Percentiles rank a stretch among this genome's conserved stretches.
Conservation (phyloP, 2,113 vertebrate species). For the Toxotes jaculatrix region DNA sequence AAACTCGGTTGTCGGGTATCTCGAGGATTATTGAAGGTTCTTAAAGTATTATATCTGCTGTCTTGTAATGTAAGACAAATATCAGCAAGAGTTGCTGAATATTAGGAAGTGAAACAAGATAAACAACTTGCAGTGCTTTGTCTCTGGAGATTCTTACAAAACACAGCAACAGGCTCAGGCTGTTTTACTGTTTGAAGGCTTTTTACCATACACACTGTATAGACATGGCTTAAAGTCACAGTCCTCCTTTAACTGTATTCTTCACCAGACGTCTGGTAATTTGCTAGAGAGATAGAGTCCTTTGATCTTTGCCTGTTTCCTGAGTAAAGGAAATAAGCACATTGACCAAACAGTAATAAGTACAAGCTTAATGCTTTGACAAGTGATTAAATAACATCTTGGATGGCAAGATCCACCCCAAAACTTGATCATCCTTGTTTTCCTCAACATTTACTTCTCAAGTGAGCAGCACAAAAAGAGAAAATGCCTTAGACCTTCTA, state of each 20-base stretch:
- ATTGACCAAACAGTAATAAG: background rate
- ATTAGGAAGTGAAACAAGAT: slow-evolving; percentile 38
- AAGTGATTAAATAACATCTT: background rate
- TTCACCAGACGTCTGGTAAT: slow-evolving; percentile 15
- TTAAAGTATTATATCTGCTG: slow-evolving; percentile 3
- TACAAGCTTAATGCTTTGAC: background rate
- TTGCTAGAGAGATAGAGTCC: background rate
- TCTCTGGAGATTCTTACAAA: slow-evolving; percentile 31
- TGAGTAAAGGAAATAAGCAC: background rate
- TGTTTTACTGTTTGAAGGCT: slow-evolving; percentile 15
- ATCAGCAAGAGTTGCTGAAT: slow-evolving; percentile 19
- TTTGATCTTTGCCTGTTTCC: background rate
- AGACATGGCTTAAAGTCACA: slow-evolving; percentile 17
- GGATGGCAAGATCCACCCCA: background rate
- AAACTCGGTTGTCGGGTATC: background rate
- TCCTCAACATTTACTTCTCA: background rate
- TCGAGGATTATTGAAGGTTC: background rate
- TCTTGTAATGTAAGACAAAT: background rate
- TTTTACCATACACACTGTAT: background rate
- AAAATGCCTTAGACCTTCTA: background rate
- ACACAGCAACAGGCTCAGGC: background rate
- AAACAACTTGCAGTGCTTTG: slow-evolving; percentile 21
- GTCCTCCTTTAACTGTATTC: slow-evolving; percentile 12
- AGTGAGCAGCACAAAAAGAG: background rate
- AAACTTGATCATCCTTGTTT: background rate